Evolutionary conservation across 2,113 vertebrate species (phyloP).

Genomic region (Elgaria multicarinata): DNA sequence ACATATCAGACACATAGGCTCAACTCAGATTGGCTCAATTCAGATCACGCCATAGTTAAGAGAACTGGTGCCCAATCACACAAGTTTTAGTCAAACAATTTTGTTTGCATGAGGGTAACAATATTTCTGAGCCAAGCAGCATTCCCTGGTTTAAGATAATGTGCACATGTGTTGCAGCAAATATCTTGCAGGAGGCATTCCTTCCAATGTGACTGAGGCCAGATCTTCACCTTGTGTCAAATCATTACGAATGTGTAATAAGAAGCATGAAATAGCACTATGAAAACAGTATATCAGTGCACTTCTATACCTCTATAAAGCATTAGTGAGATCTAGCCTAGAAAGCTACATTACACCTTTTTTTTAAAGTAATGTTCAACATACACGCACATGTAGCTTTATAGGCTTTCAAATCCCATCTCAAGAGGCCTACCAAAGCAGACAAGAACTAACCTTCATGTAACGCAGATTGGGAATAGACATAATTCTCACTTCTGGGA

Average conservation of each 20-base stretch:
- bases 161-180: too few species aligned
- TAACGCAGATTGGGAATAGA: conserved; percentile 97
- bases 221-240: too few species aligned
- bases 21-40: not conserved
- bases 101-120: not conserved
- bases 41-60: not conserved
- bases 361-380: not conserved
- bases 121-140: not conserved
- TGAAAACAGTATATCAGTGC: too few species aligned
- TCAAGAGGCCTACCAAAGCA: not conserved
- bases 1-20: not conserved
- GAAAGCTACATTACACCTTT: not conserved
- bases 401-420: not conserved
- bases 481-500: conserved; percentile 99
- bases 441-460: conserved; percentile 88
- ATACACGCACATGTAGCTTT: not conserved
- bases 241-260: too few species aligned
- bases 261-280: too few species aligned
- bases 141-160: too few species aligned
- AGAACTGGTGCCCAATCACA: not conserved
- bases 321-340: too few species aligned
- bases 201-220: too few species aligned
- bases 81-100: not conserved
- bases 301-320: too few species aligned
- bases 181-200: too few species aligned